Evolutionary conservation across 2,113 vertebrate genomes (phyloP), one percentile per base, ranked within the genome.

Genomic region (Gorilla gorilla): DNA sequence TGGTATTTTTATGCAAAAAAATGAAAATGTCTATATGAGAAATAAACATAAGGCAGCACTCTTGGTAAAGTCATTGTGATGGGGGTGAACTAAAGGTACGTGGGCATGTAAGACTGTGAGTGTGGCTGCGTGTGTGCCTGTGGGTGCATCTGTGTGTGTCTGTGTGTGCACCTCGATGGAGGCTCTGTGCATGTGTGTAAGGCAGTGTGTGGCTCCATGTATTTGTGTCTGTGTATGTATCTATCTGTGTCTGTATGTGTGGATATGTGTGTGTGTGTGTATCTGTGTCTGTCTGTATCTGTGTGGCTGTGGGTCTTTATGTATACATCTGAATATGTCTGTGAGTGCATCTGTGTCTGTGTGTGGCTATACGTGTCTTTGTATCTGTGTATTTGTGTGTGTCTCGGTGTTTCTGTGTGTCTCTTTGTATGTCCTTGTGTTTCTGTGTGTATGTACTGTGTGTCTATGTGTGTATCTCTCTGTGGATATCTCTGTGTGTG

Each of bases 271-370:
- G 68, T 72, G 17, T 72, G n/a, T 43, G 12, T 43, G 23, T 25
- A 13, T 14, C 2, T 43, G 11, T 70, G 32, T 35, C 14, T 35
- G 7, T 4, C 1, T 23, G 7, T n/a, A 4, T 11, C 12, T n/a
- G 10, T 89, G 27, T 35, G 18, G 17, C 5, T 75, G 5, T 18
- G 8, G 32, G 11, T 52, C 9, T 40, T 6, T 13, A 7, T 30
- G 12, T 38, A 25, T 27, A 38, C 38, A 72, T 72, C 20, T 12
- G 70, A 64, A 30, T 64, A 64, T 40, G n/a, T 72, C n/a, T 38
- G n/a, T 25, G 18, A 68, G 30, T 48, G 61, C 23, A 43, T 45
- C 6, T 75, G 40, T 75, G 40, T 75, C 10, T 25, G 2, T 32
- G 14, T 5, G 52, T 81, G 61, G 48, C 57, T 35, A 7, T 11